These are phyloP conservation scores for Cataglyphis hispanica DNA, from an alignment of 1,140 invertebrate genomes.

Conservation along the genomic window DNA sequence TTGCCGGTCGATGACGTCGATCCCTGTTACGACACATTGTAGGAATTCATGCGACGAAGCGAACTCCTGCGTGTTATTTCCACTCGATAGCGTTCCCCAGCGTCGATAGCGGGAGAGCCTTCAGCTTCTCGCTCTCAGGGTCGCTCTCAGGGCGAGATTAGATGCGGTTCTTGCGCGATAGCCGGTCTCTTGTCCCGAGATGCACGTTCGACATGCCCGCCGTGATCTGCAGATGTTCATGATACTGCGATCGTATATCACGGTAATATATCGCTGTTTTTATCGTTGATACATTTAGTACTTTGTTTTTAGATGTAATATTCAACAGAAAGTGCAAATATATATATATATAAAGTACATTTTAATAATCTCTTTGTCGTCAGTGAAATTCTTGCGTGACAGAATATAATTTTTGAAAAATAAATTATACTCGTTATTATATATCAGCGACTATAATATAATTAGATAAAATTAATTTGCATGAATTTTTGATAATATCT, in stretches of 20 bases:
- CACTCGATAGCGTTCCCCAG: slow-evolving; percentile 46
- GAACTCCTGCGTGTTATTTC: slow-evolving; percentile 50
- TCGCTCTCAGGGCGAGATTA: slow-evolving; percentile 52
- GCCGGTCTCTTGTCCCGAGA: slow-evolving; percentile 26
- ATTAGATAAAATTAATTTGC: neutral
- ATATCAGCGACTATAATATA: slow-evolving; percentile 1
- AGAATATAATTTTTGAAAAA: neutral
- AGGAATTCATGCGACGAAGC: slow-evolving; percentile 56
- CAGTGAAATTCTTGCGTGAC: neutral
- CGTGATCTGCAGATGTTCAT: slow-evolving; percentile 25
- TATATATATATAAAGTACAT: neutral
- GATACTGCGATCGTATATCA: slow-evolving; percentile 3
- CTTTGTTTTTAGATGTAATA: neutral
- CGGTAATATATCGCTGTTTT: too few relatives aligned
- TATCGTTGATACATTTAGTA: neutral
- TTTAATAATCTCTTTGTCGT: neutral
- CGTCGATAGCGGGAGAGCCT: slow-evolving; percentile 35
- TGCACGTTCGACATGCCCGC: slow-evolving; percentile 19
- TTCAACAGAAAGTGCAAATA: neutral
- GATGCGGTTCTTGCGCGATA: slow-evolving; percentile 52
- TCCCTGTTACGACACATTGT: slow-evolving; percentile 44
- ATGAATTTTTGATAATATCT: slow-evolving; percentile 12
- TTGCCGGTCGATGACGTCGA: slow-evolving; percentile 40
- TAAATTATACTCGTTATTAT: neutral
- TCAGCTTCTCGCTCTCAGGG: slow-evolving; percentile 47